A percentile compares a stretch with the other conserved stretches of the same genome.
Conservation (phyloP, 2,797 vertebrate species). For the Saxicola maurus region DNA sequence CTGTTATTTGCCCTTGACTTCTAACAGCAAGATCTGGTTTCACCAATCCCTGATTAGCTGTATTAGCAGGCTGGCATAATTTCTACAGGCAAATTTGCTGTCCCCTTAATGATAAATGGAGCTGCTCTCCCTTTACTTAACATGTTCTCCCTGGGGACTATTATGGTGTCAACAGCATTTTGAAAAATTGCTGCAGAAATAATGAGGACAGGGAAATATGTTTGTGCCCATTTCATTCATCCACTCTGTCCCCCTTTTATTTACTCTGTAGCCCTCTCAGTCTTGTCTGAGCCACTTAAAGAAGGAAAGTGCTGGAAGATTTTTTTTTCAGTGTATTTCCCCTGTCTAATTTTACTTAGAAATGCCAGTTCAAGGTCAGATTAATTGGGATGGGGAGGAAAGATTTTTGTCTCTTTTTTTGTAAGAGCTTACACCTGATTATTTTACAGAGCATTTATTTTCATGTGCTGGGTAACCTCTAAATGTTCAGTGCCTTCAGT, state of each 20-base stretch:
- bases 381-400: not conserved
- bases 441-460: not conserved
- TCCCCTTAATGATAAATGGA: not conserved
- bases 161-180: not conserved
- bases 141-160: not conserved
- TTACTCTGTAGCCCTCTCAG: not conserved
- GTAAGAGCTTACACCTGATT: not conserved
- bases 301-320: not conserved
- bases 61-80: not conserved
- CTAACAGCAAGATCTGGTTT: not conserved
- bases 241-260: not conserved
- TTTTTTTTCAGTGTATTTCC: not conserved
- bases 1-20: not conserved
- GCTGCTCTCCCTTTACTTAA: conserved; percentile 1
- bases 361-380: not conserved
- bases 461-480: not conserved
- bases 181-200: conserved; percentile 20
- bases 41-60: not conserved
- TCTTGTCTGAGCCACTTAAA: not conserved
- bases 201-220: not conserved
- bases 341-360: not conserved
- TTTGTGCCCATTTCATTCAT: not conserved
- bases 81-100: not conserved
- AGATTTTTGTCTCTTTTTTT: not conserved
- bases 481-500: not conserved